Evolutionary conservation across 1,140 invertebrate species (phyloP).

Genomic region (Pinna nobilis): DNA sequence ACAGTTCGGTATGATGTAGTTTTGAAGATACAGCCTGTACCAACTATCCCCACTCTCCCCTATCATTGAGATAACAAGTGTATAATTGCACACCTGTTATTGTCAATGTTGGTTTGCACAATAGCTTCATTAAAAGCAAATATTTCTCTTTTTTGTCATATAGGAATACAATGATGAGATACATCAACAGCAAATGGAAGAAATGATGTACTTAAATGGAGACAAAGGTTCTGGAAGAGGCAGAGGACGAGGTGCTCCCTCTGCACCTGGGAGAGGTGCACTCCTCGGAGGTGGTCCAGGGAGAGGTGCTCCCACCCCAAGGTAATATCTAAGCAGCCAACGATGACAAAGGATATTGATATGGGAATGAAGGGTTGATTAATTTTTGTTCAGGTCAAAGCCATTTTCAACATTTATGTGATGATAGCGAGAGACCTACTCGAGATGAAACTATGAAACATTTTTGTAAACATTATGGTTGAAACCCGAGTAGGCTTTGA

Average conservation of each 20-base stretch:
- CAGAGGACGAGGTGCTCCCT: constrained; percentile 44
- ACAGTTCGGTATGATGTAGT: no score
- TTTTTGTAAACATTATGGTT: no score
- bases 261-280: constrained; percentile 32
- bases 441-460: no score
- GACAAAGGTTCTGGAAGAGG: constrained; percentile 34
- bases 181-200: constrained; percentile 84
- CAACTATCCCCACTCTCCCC: constrained; percentile 96
- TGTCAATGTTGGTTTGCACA: constrained; percentile 5
- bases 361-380: no score
- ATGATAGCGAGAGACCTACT: no score
- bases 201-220: constrained; percentile 77
- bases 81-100: constrained; percentile 75
- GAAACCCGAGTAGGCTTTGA: no score
- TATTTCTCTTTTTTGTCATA: not conserved
- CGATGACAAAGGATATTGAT: no score
- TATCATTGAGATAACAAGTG: constrained; percentile 87
- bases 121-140: no score
- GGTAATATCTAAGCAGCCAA: no score
- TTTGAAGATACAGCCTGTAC: no score
- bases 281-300: constrained; percentile 7
- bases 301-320: constrained; percentile 18
- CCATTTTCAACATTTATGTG: no score
- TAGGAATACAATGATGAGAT: constrained; percentile 86
- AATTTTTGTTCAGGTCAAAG: no score